Evolutionary conservation across 2,888 invertebrate species (phyloP), one percentile per base, ranked within the genome.

Genomic region (Drosophila paracracens): DNA sequence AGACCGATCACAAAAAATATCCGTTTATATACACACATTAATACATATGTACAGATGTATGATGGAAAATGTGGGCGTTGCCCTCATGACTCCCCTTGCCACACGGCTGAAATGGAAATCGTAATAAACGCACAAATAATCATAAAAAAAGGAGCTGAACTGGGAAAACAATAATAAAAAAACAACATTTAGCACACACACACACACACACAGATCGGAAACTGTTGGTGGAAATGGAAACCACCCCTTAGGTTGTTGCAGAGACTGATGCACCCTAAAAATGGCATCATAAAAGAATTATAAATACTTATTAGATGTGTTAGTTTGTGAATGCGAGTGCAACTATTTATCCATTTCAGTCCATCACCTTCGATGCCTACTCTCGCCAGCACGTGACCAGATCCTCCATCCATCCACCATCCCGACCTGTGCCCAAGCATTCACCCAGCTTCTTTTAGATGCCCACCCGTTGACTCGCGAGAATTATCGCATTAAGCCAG

Each of bases 71-170:
- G 69, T 61, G 66, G 83, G 83, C 86, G 83, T 77, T 68, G 40
- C 85, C 74, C 43, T 13, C 5, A 38, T 59, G 70, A 70, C 88
- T 80, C 70, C 85, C 82, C 83, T 70, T 70, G 88, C 77, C 80
- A 69, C 85, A 88, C 74, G 72, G 77, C 35, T 66, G 56, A 63
- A 85, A 88, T 83, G 73, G 74, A 83, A 83, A 83, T 80, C 74
- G 86, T 88, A 80, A 83, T 83, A 83, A 85, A 77, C 81, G 71
- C 85, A 88, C 80, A 85, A 82, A 83, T 88, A 83, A 82, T 83
- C 85, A 73, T 88, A 79, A 73, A 77, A 70, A 79, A 70, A 61
- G 61, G 27, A 56, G 69, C 64, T 43, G 51, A 70, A 65, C 79
- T 68, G 72, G 70, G 76, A 76, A 79, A 82, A 79, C 76, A 75